Evolutionary conservation across 2,113 vertebrate genomes (phyloP), one percentile per base, ranked within the genome.

Genomic region (Percina caprodes): DNA sequence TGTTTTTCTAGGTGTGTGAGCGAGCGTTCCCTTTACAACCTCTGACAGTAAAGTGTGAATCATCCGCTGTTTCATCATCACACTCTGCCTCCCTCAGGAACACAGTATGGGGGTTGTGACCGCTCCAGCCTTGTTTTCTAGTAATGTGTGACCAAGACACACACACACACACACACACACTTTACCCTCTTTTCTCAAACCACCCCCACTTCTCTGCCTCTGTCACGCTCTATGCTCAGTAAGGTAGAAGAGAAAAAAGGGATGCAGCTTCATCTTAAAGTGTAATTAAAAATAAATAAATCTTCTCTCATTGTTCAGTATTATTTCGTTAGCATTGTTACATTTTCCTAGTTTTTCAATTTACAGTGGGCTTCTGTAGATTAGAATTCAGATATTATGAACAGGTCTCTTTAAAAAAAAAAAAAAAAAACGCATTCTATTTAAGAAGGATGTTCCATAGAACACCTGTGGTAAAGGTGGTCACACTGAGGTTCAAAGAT

Each of bases 1-100:
- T 84, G 80, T 82, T 89, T 87, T 80, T 85, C 69, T 24, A 61
- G 42, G 69, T 49, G 21, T 86, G 81, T 86, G 89, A 92, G 81
- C 16, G 82, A 86, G 79, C 6, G 9, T 83, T 91, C 45, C 70
- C 83, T 86, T 87, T 65, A 90, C 86, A 91, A 69, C 72, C 74
- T 91, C 52, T 93, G 92, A 92, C 92, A 93, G 91, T 91, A 89
- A 92, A 88, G 79, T 78, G 83, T 93, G 93, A 94, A 86, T 94
- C 93, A 94, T 92, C 86, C 67, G 78, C 65, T 62, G 82, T 89
- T 92, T 92, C 88, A 87, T 86, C 90, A 83, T 86, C 87, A 71
- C 79, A 74, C 80, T 79, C 83, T 69, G 69, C 72, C 88, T 87
- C 84, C 83, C 79, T 78, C 75, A 69, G 77, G 60, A 83, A 80